Percentiles rank a stretch among this genome's conserved stretches.
Conservation (phyloP, 2,888 invertebrate species). For the Plagodis pulveraria region DNA sequence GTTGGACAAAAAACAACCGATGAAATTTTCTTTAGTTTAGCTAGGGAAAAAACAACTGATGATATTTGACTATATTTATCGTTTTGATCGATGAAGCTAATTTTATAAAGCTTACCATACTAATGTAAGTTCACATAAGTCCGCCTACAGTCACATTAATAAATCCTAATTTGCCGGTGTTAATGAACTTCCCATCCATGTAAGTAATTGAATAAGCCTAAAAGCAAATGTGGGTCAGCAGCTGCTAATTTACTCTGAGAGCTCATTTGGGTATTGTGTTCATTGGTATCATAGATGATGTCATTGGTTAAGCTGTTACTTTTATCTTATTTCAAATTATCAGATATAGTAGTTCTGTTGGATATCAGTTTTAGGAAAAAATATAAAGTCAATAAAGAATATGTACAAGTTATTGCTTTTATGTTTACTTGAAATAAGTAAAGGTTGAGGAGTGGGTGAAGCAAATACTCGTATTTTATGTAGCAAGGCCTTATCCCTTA, state of each 20-base stretch:
- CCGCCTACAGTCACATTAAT: constrained; percentile 21
- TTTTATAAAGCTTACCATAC: not conserved
- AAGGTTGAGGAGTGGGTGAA: no score
- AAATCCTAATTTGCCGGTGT: constrained; percentile 19
- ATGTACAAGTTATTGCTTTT: no score
- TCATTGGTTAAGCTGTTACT: constrained; percentile 11
- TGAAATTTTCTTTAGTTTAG: no score
- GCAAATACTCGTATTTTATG: no score
- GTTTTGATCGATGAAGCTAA: not conserved
- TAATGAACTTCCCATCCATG: constrained; percentile 29
- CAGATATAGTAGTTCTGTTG: no score
- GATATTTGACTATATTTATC: no score
- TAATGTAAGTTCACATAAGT: not conserved
- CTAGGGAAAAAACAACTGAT: no score
- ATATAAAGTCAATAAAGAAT: no score
- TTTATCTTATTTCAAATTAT: not conserved
- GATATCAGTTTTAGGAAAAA: no score
- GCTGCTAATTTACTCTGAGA: constrained; percentile 21
- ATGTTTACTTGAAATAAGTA: no score
- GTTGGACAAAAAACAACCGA: no score
- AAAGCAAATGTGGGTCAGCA: constrained; percentile 24
- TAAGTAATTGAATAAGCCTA: constrained; percentile 22
- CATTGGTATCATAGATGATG: constrained; percentile 6
- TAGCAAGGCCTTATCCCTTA: no score
- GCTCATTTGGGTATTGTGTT: constrained; percentile 23